These are phyloP conservation scores for Noctua janthe DNA, from an alignment of 2,888 invertebrate species.

Conservation along the genomic window DNA sequence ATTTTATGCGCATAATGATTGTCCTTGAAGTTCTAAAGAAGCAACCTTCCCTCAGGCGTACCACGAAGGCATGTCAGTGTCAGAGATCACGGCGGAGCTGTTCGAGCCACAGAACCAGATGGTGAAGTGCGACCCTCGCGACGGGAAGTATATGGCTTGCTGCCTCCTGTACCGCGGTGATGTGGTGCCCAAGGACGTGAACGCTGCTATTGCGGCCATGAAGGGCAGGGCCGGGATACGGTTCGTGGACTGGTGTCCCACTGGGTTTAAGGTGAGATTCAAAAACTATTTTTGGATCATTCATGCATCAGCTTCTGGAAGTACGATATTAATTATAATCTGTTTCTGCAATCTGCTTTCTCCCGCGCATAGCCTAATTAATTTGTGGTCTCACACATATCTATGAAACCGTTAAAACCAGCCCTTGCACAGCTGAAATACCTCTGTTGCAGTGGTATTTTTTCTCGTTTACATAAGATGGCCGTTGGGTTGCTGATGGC, in stretches of 20 bases:
- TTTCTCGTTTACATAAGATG: background rate
- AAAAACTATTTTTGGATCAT: background rate
- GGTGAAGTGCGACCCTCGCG: slow-evolving; percentile 96
- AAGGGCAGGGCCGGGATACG: slow-evolving; percentile 94
- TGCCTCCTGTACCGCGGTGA: slow-evolving; percentile 97
- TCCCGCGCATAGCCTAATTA: background rate
- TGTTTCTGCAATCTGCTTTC: background rate
- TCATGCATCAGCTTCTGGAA: background rate
- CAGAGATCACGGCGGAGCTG: slow-evolving; percentile 96
- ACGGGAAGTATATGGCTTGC: slow-evolving; percentile 97
- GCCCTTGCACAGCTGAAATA: background rate
- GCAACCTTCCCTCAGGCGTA: slow-evolving; percentile 83
- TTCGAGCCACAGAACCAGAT: slow-evolving; percentile 97
- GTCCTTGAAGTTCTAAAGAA: background rate
- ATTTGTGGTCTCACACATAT: background rate
- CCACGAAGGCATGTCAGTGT: slow-evolving; percentile 94
- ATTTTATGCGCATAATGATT: background rate
- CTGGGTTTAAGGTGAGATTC: slow-evolving; percentile 94
- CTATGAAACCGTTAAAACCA: background rate
- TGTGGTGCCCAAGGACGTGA: slow-evolving; percentile 97
- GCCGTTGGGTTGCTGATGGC: background rate
- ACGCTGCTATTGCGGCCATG: slow-evolving; percentile 95
- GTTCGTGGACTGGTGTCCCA: slow-evolving; percentile 99
- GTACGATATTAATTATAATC: background rate
- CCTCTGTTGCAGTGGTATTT: background rate